Conservation (phyloP, 2,888 invertebrate species). For the Omphaloscelis lunosa region DNA sequence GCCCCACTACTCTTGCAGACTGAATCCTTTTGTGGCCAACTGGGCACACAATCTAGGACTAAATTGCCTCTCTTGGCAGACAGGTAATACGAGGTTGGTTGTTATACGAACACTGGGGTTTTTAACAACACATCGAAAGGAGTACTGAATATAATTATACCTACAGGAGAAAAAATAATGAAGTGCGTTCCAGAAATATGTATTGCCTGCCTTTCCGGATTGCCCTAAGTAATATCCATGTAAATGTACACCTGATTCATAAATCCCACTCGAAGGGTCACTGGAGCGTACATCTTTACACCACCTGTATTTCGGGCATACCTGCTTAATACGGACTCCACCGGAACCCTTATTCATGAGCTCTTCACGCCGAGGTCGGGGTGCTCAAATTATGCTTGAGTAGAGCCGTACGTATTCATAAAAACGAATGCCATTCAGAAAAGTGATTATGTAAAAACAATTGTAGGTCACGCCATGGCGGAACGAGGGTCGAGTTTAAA, state of each 20-base stretch:
- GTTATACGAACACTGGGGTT: not conserved
- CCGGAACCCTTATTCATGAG: constrained; percentile 53
- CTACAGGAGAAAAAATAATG: not conserved
- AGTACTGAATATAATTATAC: too few species aligned
- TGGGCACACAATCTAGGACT: not conserved
- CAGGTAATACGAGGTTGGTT: not conserved
- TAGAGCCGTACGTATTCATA: constrained; percentile 33
- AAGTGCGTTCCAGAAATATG: constrained; percentile 19
- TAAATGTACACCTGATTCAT: constrained; percentile 40
- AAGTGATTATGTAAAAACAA: constrained; percentile 50
- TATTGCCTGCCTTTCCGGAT: not conserved
- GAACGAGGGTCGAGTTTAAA: constrained; percentile 16
- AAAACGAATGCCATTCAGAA: constrained; percentile 44
- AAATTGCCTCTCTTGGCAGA: not conserved
- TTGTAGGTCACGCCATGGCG: constrained; percentile 27
- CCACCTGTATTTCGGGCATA: constrained; percentile 15
- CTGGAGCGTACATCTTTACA: constrained; percentile 19
- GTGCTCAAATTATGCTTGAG: constrained; percentile 30
- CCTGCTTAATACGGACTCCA: constrained; percentile 28
- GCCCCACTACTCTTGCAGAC: not conserved
- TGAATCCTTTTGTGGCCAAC: not conserved
- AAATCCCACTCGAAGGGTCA: constrained; percentile 39
- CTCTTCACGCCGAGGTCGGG: constrained; percentile 33
- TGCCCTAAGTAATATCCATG: constrained; percentile 43
- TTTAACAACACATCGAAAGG: not conserved